Conservation (phyloP, 2,113 vertebrate species). For the Cochlearius cochlearius region DNA sequence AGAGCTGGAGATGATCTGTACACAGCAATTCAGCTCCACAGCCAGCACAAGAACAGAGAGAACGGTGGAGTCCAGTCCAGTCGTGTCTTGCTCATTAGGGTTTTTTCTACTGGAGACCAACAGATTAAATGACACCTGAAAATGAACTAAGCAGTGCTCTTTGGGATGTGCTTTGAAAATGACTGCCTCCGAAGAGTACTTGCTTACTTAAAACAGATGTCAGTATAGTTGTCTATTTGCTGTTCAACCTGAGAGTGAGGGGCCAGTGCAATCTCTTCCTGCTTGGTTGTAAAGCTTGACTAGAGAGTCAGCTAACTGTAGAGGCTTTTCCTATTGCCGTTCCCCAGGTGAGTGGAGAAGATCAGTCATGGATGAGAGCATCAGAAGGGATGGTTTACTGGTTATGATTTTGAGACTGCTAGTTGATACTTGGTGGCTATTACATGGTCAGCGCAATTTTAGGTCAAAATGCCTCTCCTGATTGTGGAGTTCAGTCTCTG, state of each 20-base stretch:
- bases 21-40: background rate
- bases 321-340: background rate
- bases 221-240: background rate
- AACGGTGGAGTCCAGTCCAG: background rate
- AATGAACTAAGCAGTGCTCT: background rate
- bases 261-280: background rate
- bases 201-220: background rate
- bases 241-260: background rate
- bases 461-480: background rate
- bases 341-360: background rate
- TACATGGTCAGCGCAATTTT: background rate
- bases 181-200: background rate
- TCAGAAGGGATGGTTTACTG: background rate
- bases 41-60: background rate
- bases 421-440: background rate
- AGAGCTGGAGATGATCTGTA: background rate
- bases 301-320: background rate
- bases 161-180: background rate
- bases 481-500: background rate
- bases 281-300: background rate
- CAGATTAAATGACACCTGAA: background rate
- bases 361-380: background rate
- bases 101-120: background rate
- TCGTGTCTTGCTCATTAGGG: background rate
- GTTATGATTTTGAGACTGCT: background rate